A percentile compares a stretch with the other conserved stretches of the same genome.
phyloP scores from a whole-genome alignment of 1,140 invertebrate species.

The Wasmannia auropunctata region DNA sequence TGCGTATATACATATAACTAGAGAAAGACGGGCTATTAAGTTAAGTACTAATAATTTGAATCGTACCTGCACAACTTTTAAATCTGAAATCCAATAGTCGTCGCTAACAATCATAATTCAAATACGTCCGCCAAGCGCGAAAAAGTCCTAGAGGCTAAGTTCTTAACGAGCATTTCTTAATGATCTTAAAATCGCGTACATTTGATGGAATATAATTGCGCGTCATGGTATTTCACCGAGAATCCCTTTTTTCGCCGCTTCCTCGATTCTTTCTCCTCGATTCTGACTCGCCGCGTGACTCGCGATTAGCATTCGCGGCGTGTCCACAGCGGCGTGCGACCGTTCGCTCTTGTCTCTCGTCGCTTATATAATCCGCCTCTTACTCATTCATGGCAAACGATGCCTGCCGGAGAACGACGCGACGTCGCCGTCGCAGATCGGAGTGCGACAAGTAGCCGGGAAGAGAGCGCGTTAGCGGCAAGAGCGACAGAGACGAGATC shows the following conservation, averaged over 20 bases:
- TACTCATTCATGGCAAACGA: slow-evolving; percentile 56
- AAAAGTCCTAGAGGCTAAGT: not conserved
- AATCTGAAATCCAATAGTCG: not conserved
- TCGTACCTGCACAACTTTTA: not conserved
- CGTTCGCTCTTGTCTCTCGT: slow-evolving; percentile 30
- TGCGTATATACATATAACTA: no score
- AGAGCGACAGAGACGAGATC: not conserved
- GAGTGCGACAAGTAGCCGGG: slow-evolving; percentile 66
- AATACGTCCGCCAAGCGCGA: not conserved
- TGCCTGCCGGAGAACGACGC: slow-evolving; percentile 3
- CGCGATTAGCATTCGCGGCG: slow-evolving; percentile 34
- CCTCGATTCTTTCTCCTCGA: not conserved
- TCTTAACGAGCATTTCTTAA: slow-evolving; percentile 20
- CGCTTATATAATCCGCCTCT: slow-evolving; percentile 60
- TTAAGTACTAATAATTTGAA: not conserved
- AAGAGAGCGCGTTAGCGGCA: slow-evolving; percentile 40
- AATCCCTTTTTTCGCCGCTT: slow-evolving; percentile 1
- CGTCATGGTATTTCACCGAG: not conserved
- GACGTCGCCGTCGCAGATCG: slow-evolving; percentile 4
- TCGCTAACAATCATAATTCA: slow-evolving; percentile 17
- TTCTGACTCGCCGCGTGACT: slow-evolving; percentile 3
- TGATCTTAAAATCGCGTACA: slow-evolving; percentile 25
- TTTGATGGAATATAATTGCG: slow-evolving; percentile 41
- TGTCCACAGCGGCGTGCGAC: not conserved
- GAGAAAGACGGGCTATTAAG: not conserved